These are phyloP conservation scores for Anas platyrhynchos DNA, from an alignment of 2,113 vertebrate genomes.

Conservation along the genomic window DNA sequence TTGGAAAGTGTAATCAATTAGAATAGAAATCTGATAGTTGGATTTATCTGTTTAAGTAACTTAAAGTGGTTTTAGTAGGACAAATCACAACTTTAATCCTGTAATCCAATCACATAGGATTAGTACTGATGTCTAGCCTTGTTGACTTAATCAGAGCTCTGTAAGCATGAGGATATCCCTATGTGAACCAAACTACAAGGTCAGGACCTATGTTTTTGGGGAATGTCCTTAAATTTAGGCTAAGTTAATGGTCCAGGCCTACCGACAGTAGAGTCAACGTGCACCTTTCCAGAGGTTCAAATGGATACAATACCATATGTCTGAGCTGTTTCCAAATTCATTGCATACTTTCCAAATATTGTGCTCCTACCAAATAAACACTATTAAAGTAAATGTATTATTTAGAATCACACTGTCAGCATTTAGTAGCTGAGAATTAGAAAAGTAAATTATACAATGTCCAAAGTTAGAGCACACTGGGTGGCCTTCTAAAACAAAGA, in stretches of 20 bases:
- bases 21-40: slow-evolving; percentile 13
- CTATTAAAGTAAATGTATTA: neutral
- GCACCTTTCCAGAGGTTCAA: neutral
- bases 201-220: neutral
- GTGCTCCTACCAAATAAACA: neutral
- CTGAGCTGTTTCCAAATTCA: neutral
- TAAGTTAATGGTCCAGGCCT: neutral
- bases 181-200: neutral
- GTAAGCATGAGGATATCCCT: neutral
- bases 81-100: slow-evolving; percentile 24
- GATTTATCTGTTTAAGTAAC: slow-evolving; percentile 33
- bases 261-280: neutral
- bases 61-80: slow-evolving; percentile 5
- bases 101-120: slow-evolving; percentile 29
- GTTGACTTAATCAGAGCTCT: neutral
- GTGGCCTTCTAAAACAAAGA: neutral
- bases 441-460: neutral
- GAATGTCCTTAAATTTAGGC: neutral
- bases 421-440: neutral
- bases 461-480: neutral
- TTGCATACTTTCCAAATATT: neutral
- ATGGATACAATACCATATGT: neutral
- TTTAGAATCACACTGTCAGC: neutral
- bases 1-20: slow-evolving; percentile 20
- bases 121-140: neutral